Evolutionary conservation across 2,113 vertebrate genomes (phyloP).

Genomic region (Anarhynchus alexandrinus): DNA sequence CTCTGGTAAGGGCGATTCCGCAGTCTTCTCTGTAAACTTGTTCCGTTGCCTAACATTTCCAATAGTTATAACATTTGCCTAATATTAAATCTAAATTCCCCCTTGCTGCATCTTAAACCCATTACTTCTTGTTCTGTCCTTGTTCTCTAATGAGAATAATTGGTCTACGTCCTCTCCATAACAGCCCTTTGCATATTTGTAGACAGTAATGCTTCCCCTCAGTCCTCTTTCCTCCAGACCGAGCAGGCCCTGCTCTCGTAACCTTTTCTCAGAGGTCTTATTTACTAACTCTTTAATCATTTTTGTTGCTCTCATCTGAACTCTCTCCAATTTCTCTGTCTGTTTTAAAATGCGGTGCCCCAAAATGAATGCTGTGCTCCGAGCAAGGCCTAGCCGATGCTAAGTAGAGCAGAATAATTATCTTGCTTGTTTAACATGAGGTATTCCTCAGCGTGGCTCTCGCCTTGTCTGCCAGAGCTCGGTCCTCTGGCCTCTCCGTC

Average conservation of each 20-base stretch:
- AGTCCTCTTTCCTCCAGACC: constrained; percentile 54
- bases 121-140: constrained; percentile 47
- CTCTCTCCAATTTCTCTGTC: constrained; percentile 19
- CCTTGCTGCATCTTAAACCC: constrained; percentile 47
- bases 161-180: constrained; percentile 3
- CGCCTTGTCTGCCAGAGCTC: not conserved
- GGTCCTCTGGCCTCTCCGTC: constrained; percentile 5
- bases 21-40: constrained; percentile 6
- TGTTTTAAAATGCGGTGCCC: constrained; percentile 37
- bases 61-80: constrained; percentile 31
- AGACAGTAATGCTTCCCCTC: constrained; percentile 60
- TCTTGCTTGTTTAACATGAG: constrained; percentile 58
- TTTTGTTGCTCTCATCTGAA: constrained; percentile 60
- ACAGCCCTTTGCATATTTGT: constrained; percentile 46
- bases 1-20: not conserved
- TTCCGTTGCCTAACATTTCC: not conserved
- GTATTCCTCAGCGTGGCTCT: constrained; percentile 9
- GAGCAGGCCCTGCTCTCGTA: constrained; percentile 28
- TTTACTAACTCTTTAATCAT: constrained; percentile 68
- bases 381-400: constrained; percentile 17
- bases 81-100: constrained; percentile 32
- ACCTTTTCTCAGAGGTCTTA: constrained; percentile 63
- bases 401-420: constrained; percentile 65
- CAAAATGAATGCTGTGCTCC: constrained; percentile 12
- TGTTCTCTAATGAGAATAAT: constrained; percentile 62